phyloP scores from a whole-genome alignment of 2,888 invertebrate genomes.

The Perdita meconis region DNA sequence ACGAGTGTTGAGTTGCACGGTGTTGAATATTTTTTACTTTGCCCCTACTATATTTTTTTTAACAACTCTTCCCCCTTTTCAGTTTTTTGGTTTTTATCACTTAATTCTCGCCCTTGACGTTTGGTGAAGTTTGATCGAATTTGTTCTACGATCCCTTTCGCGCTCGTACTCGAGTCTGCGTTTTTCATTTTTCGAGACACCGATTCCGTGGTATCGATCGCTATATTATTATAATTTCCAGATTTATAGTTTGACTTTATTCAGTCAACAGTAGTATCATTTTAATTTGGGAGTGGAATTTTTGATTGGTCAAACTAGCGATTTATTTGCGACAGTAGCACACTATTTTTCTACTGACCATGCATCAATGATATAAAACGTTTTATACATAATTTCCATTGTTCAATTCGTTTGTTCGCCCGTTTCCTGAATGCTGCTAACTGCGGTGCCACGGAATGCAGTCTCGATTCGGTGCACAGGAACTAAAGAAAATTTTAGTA shows the following conservation, averaged over 20 bases:
- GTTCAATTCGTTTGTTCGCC: constrained; percentile 3
- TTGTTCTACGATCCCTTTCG: constrained; percentile 51
- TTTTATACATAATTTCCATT: neutral
- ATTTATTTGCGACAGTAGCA: too few species aligned
- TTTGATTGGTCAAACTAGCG: too few species aligned
- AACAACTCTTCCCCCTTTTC: constrained; percentile 42
- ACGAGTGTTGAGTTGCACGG: constrained; percentile 79
- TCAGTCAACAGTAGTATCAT: too few species aligned
- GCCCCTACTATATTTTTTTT: constrained; percentile 40
- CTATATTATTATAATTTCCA: too few species aligned
- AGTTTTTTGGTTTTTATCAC: constrained; percentile 26
- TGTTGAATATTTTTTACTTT: constrained; percentile 73
- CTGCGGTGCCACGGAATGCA: constrained; percentile 26
- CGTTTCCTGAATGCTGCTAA: neutral
- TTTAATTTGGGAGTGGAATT: too few species aligned
- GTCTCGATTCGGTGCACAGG: constrained; percentile 11
- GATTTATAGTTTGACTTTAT: too few species aligned
- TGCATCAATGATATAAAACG: neutral
- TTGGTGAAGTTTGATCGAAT: constrained; percentile 60
- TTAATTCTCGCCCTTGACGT: constrained; percentile 35
- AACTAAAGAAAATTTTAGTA: constrained; percentile 21
- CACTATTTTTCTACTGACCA: too few species aligned
- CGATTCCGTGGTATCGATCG: constrained; percentile 27
- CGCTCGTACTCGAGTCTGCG: constrained; percentile 24
- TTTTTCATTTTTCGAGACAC: neutral